These are phyloP conservation scores for Hemichromis elongatus DNA, from an alignment of 2,113 vertebrate species.

Conservation along the genomic window DNA sequence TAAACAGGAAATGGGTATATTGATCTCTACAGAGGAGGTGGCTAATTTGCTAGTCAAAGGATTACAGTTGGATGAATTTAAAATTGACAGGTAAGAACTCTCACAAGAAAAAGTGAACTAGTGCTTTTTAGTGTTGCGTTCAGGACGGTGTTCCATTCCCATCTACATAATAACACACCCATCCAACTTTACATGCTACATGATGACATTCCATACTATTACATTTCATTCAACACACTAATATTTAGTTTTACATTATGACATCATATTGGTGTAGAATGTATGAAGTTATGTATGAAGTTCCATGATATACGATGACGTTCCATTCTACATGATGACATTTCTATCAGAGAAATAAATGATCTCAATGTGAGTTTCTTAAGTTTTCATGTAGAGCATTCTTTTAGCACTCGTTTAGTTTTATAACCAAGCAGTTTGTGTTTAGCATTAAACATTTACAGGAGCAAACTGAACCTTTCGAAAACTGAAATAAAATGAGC, in stretches of 20 bases:
- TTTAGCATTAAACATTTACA: background rate
- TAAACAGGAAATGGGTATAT: background rate
- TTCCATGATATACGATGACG: background rate
- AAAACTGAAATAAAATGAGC: background rate
- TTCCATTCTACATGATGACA: background rate
- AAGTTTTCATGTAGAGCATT: background rate
- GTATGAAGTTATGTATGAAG: background rate
- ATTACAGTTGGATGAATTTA: background rate
- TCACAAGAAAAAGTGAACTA: background rate
- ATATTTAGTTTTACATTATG: no score
- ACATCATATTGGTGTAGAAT: background rate
- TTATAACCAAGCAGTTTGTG: background rate
- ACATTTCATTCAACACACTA: no score
- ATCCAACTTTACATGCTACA: background rate
- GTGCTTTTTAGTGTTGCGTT: accelerated
- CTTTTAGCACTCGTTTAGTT: background rate
- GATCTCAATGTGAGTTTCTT: background rate
- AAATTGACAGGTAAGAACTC: background rate
- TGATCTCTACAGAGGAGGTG: no score
- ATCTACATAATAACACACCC: background rate
- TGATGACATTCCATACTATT: no score
- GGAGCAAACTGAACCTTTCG: background rate
- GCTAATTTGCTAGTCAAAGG: accelerated
- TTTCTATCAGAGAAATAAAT: background rate
- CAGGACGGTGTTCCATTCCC: accelerated